A percentile compares a stretch with the other conserved stretches of the same genome.
Evolutionary conservation across 2,797 vertebrate genomes (phyloP).

Genomic region (Picus viridis): DNA sequence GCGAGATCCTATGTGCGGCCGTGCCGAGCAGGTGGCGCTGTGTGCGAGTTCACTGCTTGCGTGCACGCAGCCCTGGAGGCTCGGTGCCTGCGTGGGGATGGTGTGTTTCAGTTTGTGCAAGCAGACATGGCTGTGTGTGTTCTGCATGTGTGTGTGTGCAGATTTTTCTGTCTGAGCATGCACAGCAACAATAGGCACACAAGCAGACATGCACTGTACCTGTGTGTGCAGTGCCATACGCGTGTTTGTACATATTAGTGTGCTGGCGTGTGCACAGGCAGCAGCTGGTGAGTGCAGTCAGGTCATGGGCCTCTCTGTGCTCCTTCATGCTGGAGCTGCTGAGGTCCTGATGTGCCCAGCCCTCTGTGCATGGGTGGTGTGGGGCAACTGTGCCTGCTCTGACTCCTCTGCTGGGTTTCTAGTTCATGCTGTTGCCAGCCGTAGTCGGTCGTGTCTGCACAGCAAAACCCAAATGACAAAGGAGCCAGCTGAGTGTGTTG

Average conservation of each 20-base stretch:
- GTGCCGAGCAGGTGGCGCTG: fast-evolving
- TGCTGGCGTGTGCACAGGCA: neutral
- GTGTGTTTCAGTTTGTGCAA: neutral
- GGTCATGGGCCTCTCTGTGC: neutral
- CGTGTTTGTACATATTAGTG: too few species aligned
- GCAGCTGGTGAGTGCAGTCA: fast-evolving
- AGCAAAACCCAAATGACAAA: neutral
- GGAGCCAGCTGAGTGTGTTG: neutral
- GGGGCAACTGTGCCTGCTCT: neutral
- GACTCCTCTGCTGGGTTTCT: neutral
- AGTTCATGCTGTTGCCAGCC: neutral
- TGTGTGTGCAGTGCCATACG: too few species aligned
- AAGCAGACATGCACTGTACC: fast-evolving
- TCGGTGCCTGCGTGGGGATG: fast-evolving
- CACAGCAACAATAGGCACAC: fast-evolving
- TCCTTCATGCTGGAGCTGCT: neutral
- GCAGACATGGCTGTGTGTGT: neutral
- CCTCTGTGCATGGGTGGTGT: fast-evolving
- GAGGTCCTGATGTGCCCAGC: neutral
- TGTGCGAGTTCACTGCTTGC: neutral
- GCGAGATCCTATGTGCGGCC: fast-evolving
- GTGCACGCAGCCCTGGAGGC: neutral
- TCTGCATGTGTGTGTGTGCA: fast-evolving
- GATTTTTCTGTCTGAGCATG: neutral
- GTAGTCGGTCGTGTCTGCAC: neutral